phyloP scores from a whole-genome alignment of 37 sponge, comb jelly and placozoan genomes.

The Aplysina aerophoba region DNA sequence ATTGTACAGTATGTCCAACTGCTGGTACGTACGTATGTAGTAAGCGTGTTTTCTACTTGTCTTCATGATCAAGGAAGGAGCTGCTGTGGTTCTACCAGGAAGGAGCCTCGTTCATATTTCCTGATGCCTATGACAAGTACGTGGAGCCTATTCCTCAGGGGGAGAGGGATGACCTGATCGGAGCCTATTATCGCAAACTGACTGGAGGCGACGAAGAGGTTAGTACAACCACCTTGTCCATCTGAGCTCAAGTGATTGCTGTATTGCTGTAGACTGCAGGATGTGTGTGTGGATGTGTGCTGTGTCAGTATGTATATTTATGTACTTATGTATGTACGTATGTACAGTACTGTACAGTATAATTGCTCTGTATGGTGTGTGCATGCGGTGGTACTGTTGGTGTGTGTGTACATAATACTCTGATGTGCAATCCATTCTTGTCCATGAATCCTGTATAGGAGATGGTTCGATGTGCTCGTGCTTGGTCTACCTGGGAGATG shows the following conservation, averaged over 20 bases:
- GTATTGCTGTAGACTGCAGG: no score
- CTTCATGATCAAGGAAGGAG: slow-evolving; percentile 43
- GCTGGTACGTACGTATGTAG: no score
- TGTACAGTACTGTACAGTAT: not conserved
- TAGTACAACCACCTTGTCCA: not conserved
- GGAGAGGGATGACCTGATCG: slow-evolving; percentile 65
- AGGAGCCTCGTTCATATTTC: slow-evolving; percentile 63
- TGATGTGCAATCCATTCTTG: no score
- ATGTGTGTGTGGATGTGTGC: not conserved
- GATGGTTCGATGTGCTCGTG: slow-evolving; percentile 47
- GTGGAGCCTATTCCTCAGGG: slow-evolving; percentile 53
- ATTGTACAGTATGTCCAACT: no score
- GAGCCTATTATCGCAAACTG: slow-evolving; percentile 61
- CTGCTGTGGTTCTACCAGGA: slow-evolving; percentile 69
- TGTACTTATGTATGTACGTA: not conserved
- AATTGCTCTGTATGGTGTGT: no score
- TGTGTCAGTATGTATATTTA: slow-evolving; percentile 16
- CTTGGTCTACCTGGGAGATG: slow-evolving; percentile 68
- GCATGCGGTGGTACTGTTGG: not conserved
- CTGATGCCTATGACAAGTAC: slow-evolving; percentile 57
- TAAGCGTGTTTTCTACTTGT: no score
- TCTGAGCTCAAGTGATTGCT: not conserved
- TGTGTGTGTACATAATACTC: not conserved
- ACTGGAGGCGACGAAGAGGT: slow-evolving; percentile 65
- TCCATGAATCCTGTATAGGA: slow-evolving; percentile 15